A percentile compares a stretch with the other conserved stretches of the same genome.
Evolutionary conservation across 2,888 invertebrate genomes (phyloP).

Genomic region (Colostygia pectinataria): DNA sequence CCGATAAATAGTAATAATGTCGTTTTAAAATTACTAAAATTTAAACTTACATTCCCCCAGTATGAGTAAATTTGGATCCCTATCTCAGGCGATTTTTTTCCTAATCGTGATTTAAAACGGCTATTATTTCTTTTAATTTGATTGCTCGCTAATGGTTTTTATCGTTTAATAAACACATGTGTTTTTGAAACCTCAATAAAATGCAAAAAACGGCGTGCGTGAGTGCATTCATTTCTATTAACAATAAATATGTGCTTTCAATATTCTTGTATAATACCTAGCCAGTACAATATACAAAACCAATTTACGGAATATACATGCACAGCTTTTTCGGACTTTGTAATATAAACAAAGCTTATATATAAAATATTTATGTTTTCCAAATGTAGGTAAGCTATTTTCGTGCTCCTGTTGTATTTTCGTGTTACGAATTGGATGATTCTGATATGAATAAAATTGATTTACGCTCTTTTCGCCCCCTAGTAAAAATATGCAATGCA

Average conservation of each 20-base stretch:
- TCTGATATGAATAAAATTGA: constrained; percentile 39
- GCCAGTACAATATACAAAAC: no score
- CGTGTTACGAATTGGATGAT: constrained; percentile 27
- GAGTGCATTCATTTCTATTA: constrained; percentile 29
- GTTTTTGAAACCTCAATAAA: constrained; percentile 46
- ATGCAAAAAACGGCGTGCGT: constrained; percentile 45
- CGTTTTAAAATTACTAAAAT: constrained; percentile 48
- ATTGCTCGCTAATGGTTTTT: constrained; percentile 18
- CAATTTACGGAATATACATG: no score
- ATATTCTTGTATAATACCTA: no score
- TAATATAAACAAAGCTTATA: constrained; percentile 47
- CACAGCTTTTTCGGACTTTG: constrained; percentile 33
- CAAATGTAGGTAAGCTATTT: constrained; percentile 36
- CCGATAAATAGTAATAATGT: constrained; percentile 37
- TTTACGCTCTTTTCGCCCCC: constrained; percentile 47
- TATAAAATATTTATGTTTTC: constrained; percentile 39
- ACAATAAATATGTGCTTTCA: constrained; percentile 36
- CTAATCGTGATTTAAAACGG: constrained; percentile 68
- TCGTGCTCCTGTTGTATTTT: constrained; percentile 24
- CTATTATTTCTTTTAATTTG: constrained; percentile 36
- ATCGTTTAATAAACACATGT: constrained; percentile 43
- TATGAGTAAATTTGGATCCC: constrained; percentile 78
- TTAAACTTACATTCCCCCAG: constrained; percentile 71
- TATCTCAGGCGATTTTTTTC: constrained; percentile 65
- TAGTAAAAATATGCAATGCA: constrained; percentile 56